Evolutionary conservation across 2,888 invertebrate genomes (phyloP).

Genomic region (Eubasilissa splendida): DNA sequence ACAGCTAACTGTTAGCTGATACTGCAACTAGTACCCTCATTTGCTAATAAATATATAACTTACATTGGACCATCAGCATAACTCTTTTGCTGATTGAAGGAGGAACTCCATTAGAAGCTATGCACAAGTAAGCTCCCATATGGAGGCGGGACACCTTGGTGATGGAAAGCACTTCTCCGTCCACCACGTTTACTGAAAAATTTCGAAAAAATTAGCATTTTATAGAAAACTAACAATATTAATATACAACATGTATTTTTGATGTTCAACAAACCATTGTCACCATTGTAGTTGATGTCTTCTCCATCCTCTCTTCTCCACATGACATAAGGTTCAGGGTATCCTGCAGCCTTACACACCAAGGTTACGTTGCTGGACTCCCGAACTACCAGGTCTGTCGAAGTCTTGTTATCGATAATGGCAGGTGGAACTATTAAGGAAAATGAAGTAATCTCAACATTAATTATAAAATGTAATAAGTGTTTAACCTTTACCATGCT

Average conservation of each 20-base stretch:
- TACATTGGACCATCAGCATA: slow-evolving; percentile 87
- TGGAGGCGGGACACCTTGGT: slow-evolving; percentile 92
- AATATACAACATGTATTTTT: too few species aligned
- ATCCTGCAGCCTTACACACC: slow-evolving; percentile 89
- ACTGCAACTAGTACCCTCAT: not conserved
- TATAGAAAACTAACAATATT: too few species aligned
- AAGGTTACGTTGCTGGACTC: slow-evolving; percentile 92
- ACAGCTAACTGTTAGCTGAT: too few species aligned
- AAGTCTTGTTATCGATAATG: slow-evolving; percentile 91
- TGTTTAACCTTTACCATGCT: too few species aligned
- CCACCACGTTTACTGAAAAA: slow-evolving; percentile 86
- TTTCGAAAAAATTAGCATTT: not conserved
- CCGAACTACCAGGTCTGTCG: slow-evolving; percentile 92
- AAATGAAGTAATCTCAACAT: slow-evolving; percentile 60
- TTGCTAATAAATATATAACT: slow-evolving; percentile 67
- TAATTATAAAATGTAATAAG: slow-evolving; percentile 1
- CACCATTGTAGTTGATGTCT: slow-evolving; percentile 91
- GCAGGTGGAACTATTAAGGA: slow-evolving; percentile 84
- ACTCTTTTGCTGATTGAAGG: slow-evolving; percentile 91
- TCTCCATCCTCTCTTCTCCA: slow-evolving; percentile 93
- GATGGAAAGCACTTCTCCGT: slow-evolving; percentile 89
- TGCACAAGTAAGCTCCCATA: slow-evolving; percentile 94
- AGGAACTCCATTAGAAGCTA: slow-evolving; percentile 93
- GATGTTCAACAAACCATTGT: slow-evolving; percentile 75
- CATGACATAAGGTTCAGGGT: slow-evolving; percentile 93